Percentiles rank a stretch among this genome's conserved stretches.
These are phyloP conservation scores for Drosophila pachea DNA, from an alignment of 1,140 invertebrate genomes.

Conservation along the genomic window DNA sequence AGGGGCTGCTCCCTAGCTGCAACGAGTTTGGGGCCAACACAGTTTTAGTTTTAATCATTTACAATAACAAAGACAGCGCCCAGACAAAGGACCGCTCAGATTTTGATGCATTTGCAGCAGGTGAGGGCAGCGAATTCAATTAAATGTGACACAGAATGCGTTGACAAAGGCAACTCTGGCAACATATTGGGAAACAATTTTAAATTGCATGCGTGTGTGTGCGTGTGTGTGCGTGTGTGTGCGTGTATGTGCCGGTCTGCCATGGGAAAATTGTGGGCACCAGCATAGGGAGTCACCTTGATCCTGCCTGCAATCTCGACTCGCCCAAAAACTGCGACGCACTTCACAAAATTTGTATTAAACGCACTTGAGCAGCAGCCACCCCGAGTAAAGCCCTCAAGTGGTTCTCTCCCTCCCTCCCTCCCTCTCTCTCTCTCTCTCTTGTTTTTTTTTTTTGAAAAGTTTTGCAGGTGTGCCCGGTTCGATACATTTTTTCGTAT, in stretches of 20 bases:
- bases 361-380: conserved; percentile 59
- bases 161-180: conserved; percentile 54
- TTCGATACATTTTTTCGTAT: conserved; percentile 57
- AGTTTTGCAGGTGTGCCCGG: conserved; percentile 71
- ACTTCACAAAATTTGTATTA: conserved; percentile 62
- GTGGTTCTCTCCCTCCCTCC: conserved; percentile 33
- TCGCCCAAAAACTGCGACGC: conserved; percentile 46
- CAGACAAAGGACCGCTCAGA: conserved; percentile 51
- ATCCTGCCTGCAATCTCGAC: background rate
- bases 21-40: conserved; percentile 38
- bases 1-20: background rate
- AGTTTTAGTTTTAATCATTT: conserved; percentile 76
- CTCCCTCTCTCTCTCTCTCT: too few relatives aligned
- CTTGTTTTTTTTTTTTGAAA: conserved; percentile 39
- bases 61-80: conserved; percentile 66
- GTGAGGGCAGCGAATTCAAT: conserved; percentile 69
- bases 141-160: conserved; percentile 72
- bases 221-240: conserved; percentile 61
- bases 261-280: conserved; percentile 63
- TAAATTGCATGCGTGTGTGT: conserved; percentile 60
- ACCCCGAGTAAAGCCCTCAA: conserved; percentile 69
- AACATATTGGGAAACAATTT: conserved; percentile 66
- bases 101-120: conserved; percentile 68
- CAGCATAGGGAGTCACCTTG: conserved; percentile 11
- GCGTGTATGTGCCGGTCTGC: too few relatives aligned